Conservation (phyloP, 2,113 vertebrate genomes). For the Harpagus bidentatus region DNA sequence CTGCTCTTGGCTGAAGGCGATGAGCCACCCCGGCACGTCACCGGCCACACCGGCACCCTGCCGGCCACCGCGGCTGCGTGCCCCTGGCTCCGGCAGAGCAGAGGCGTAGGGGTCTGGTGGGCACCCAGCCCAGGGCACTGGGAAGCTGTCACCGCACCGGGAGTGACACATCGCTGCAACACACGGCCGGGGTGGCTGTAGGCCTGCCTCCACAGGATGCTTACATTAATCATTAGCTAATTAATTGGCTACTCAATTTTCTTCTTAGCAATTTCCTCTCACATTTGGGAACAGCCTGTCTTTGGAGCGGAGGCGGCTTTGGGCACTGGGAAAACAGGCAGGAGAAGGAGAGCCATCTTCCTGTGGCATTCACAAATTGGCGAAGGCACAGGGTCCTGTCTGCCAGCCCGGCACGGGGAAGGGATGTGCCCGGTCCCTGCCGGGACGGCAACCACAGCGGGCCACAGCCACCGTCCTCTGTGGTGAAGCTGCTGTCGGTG, state of each 20-base stretch:
- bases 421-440: rapidly evolving
- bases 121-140: not conserved
- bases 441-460: rapidly evolving
- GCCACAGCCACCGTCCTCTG: not conserved
- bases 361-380: not conserved
- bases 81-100: rapidly evolving
- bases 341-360: conserved; percentile 1
- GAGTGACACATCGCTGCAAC: conserved; percentile 1
- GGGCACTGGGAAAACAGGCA: not conserved
- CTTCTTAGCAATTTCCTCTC: conserved; percentile 52
- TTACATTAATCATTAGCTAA: conserved; percentile 50
- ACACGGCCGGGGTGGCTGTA: not conserved
- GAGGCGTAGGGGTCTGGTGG: rapidly evolving
- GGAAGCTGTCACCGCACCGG: not conserved
- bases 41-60: rapidly evolving
- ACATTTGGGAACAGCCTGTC: conserved; percentile 36
- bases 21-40: not conserved
- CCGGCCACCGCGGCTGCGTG: rapidly evolving
- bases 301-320: not conserved
- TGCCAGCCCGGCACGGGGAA: not conserved
- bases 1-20: not conserved
- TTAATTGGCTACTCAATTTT: conserved; percentile 53
- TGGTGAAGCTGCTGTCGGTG: rapidly evolving
- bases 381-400: not conserved
- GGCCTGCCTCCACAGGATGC: conserved; percentile 45